Evolutionary conservation across 2,113 vertebrate genomes (phyloP).

Genomic region (Eulacestoma nigropectus): DNA sequence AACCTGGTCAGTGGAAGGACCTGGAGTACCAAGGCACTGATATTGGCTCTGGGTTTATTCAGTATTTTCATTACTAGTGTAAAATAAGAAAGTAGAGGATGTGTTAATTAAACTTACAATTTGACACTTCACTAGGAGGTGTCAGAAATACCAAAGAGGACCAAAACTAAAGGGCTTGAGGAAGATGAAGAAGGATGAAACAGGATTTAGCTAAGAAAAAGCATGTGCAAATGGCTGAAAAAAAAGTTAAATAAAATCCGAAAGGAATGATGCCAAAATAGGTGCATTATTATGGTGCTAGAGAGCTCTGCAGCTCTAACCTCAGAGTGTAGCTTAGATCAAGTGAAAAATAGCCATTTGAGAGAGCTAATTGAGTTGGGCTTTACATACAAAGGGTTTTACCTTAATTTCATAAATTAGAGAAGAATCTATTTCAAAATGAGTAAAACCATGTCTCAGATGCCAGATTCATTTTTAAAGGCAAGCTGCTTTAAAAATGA

Average conservation of each 20-base stretch:
- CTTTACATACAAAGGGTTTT: neutral
- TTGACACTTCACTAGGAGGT: neutral
- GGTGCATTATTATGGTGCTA: neutral
- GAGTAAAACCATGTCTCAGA: neutral
- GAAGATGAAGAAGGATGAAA: neutral
- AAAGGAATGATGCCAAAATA: neutral
- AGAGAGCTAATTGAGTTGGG: neutral
- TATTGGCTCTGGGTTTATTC: neutral
- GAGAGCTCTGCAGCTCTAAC: neutral
- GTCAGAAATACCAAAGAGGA: neutral
- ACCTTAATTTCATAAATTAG: conserved; percentile 5
- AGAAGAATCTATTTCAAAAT: conserved; percentile 10
- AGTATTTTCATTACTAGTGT: neutral
- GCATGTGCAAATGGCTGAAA: neutral
- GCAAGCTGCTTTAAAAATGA: neutral
- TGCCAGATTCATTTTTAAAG: neutral
- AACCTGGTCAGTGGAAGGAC: neutral
- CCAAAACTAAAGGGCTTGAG: neutral
- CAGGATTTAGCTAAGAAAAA: neutral
- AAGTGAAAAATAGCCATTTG: conserved; percentile 28
- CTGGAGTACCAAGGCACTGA: neutral
- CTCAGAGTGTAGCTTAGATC: neutral
- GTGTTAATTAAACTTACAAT: conserved; percentile 38
- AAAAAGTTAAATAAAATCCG: neutral
- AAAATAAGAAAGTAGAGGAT: neutral